These are phyloP conservation scores for Latrodectus geometricus DNA, from an alignment of 1,140 invertebrate species.

Conservation along the genomic window DNA sequence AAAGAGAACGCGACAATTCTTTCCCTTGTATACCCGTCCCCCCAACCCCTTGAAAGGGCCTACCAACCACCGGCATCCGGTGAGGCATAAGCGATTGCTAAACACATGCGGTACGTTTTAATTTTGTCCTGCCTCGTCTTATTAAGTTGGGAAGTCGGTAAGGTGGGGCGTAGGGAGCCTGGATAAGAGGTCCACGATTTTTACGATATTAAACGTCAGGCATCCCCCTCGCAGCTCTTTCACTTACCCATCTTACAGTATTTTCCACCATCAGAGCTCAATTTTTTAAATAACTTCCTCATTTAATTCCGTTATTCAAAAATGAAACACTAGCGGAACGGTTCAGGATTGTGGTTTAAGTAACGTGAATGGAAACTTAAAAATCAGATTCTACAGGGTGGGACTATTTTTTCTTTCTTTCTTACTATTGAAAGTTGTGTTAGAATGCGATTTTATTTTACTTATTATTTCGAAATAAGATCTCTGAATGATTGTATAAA, in stretches of 20 bases:
- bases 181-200: constrained; percentile 23
- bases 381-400: not conserved
- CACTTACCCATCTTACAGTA: not conserved
- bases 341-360: not conserved
- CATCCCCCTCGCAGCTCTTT: not conserved
- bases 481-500: too few relatives aligned
- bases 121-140: constrained; percentile 46
- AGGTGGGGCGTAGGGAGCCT: not conserved
- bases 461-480: too few relatives aligned
- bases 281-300: constrained; percentile 9
- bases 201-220: constrained; percentile 29
- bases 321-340: too few relatives aligned
- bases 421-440: not conserved
- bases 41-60: not conserved
- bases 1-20: not conserved
- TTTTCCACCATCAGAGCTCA: not conserved
- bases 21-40: not conserved
- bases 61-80: not conserved
- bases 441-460: too few relatives aligned
- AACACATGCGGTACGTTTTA: constrained; percentile 47
- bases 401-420: not conserved
- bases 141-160: constrained; percentile 21
- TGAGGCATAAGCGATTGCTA: constrained; percentile 49
- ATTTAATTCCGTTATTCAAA: not conserved
- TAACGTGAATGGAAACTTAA: not conserved